Evolutionary conservation across 1,140 invertebrate genomes (phyloP).

Genomic region (Drosophila parvula): DNA sequence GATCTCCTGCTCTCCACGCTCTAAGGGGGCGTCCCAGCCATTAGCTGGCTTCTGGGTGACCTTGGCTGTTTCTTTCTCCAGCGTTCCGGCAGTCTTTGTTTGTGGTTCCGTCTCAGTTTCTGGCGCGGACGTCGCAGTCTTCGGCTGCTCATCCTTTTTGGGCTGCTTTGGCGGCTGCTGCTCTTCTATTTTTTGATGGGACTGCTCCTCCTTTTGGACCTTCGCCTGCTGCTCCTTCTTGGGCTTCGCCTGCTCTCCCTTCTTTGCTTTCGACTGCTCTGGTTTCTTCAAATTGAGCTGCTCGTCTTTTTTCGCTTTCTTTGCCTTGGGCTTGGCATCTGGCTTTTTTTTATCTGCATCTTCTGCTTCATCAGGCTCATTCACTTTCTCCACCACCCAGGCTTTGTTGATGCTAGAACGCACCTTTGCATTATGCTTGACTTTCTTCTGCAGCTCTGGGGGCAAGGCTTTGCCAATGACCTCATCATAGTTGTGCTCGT

Average conservation of each 20-base stretch:
- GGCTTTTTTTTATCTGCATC: slow-evolving; percentile 5
- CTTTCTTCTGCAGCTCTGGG: slow-evolving; percentile 62
- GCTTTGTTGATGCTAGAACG: slow-evolving; percentile 58
- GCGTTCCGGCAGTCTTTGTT: background rate
- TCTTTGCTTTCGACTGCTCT: slow-evolving; percentile 1
- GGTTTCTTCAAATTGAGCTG: slow-evolving; percentile 8
- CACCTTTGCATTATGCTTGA: slow-evolving; percentile 58
- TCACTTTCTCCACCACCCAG: slow-evolving; percentile 74
- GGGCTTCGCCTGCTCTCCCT: slow-evolving; percentile 21
- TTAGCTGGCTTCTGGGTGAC: slow-evolving; percentile 28
- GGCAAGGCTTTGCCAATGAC: slow-evolving; percentile 64
- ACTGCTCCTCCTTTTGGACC: slow-evolving; percentile 10
- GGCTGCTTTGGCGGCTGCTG: background rate
- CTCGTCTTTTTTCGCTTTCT: slow-evolving; percentile 22
- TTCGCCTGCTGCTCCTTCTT: slow-evolving; percentile 39
- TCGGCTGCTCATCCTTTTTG: slow-evolving; percentile 14
- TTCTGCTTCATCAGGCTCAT: slow-evolving; percentile 13
- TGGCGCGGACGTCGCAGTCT: background rate
- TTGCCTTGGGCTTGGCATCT: slow-evolving; percentile 28
- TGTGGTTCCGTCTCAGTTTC: slow-evolving; percentile 1
- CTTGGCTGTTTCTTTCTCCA: background rate
- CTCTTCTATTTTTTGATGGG: slow-evolving; percentile 8
- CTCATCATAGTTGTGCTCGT: slow-evolving; percentile 76
- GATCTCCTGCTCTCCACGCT: slow-evolving; percentile 83
- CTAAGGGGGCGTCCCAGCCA: slow-evolving; percentile 77